Base-by-base conservation (phyloP, 2,797 vertebrate genomes). In the Amniataba percoides region DNA sequence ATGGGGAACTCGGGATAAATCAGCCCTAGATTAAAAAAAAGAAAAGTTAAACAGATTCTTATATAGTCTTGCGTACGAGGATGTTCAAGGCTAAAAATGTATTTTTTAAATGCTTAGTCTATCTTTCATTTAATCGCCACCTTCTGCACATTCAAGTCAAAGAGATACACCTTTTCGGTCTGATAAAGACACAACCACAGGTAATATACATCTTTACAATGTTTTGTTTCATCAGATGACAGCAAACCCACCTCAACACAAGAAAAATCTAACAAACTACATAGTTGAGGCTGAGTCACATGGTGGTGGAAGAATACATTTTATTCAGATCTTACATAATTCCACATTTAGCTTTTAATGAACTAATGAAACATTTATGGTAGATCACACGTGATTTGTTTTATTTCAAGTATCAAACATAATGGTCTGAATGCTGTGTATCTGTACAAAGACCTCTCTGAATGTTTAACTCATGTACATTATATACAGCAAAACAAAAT, bases 301-400 rank as follows among this genome's bases (percentile, higher is more conserved):
- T 18, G 7, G 10, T 15, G 34, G 7, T 78, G 62, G 42, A 76
- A 66, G 45, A 78, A 76, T 18, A 49, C 0, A 0, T 77, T 84
- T 87, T 70, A 85, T 75, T 82, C 39, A 72, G 19, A 71, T 67
- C 10, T 68, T 46, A 61, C 49, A 77, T 65, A 67, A 55, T 63
- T 53, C 15, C 21, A 74, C 34, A 5, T 71, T 45, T 65, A 25
- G 40, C 27, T 19, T 59, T 71, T 8, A 25, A 45, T 60, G 5
- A 65, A 58, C 51, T 25, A 19, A 21, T 19, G 42, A 48, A 61
- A 60, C 14, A 61, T n/a, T 68, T 6, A 34, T 46, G 43, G 48
- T 12, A 10, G 42, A 23, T 23, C 61, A 67, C 19, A 21, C 39
- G 3, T 55, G 57, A 14, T 39, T 13, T 39, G 27, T 53, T 55